Percentiles rank a stretch among this genome's conserved stretches.
Evolutionary conservation across 2,113 vertebrate species (phyloP).

Genomic region (Menura novaehollandiae): DNA sequence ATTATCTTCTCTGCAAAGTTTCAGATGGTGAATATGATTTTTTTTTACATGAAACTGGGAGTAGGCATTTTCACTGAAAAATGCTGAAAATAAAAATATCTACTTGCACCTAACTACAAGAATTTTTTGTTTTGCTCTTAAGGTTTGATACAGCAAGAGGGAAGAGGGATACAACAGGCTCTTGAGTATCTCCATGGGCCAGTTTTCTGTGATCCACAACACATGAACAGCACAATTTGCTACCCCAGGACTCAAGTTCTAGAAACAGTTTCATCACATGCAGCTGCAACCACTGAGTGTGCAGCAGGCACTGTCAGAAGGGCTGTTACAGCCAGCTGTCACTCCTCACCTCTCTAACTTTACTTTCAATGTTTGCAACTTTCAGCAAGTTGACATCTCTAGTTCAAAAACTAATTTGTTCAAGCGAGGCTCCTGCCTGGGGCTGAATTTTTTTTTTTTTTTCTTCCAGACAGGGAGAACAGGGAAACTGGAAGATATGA

Average conservation of each 20-base stretch:
- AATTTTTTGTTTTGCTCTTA: slow-evolving; percentile 1
- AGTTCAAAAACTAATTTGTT: neutral
- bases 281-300: neutral
- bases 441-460: neutral
- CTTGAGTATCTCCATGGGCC: neutral
- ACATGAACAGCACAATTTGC: neutral
- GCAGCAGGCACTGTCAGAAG: neutral
- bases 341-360: neutral
- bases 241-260: neutral
- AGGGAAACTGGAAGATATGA: neutral
- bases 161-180: neutral
- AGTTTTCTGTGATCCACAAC: neutral
- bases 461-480: neutral
- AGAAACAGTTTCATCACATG: neutral
- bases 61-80: slow-evolving; percentile 58
- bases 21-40: neutral
- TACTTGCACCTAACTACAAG: neutral
- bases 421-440: neutral
- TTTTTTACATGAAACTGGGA: slow-evolving; percentile 41
- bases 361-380: neutral
- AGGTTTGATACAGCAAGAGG: neutral
- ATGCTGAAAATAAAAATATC: slow-evolving; percentile 19
- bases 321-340: neutral
- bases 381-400: neutral
- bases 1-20: slow-evolving; percentile 46